Conservation (phyloP, 2,797 vertebrate species). For the Tiaroga cobitis region DNA sequence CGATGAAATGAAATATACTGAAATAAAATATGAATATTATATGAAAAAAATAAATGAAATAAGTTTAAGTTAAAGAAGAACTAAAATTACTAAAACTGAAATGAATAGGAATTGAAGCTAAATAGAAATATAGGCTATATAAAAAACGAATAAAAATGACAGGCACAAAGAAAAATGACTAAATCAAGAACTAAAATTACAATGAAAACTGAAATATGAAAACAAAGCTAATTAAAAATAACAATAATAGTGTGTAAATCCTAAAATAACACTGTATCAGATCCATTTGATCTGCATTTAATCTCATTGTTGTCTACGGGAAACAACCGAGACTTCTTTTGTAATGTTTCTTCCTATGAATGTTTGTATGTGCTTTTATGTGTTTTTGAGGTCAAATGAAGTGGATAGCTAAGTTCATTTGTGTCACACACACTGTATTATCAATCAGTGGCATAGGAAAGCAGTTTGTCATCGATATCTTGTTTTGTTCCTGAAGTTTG, state of each 20-base stretch:
- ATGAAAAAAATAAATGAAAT: background rate
- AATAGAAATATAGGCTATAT: background rate
- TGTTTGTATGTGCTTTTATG: background rate
- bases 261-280: background rate
- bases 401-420: conserved; percentile 19
- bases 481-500: conserved; percentile 31
- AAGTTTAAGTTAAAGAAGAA: background rate
- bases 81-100: background rate
- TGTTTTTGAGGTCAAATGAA: conserved; percentile 22
- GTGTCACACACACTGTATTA: background rate
- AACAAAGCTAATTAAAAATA: background rate
- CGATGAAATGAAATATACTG: background rate
- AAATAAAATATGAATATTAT: background rate
- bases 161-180: too few relatives aligned
- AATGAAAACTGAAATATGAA: conserved; percentile 7
- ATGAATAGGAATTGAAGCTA: background rate
- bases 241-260: background rate
- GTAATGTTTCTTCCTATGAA: background rate
- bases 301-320: background rate
- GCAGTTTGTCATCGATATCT: conserved; percentile 33
- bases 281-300: background rate
- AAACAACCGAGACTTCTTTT: background rate
- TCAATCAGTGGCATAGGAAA: conserved; percentile 5
- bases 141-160: background rate
- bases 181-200: background rate